Evolutionary conservation across 2,888 invertebrate genomes (phyloP), one percentile per base, ranked within the genome.

Genomic region (Sinotaia quadrata): DNA sequence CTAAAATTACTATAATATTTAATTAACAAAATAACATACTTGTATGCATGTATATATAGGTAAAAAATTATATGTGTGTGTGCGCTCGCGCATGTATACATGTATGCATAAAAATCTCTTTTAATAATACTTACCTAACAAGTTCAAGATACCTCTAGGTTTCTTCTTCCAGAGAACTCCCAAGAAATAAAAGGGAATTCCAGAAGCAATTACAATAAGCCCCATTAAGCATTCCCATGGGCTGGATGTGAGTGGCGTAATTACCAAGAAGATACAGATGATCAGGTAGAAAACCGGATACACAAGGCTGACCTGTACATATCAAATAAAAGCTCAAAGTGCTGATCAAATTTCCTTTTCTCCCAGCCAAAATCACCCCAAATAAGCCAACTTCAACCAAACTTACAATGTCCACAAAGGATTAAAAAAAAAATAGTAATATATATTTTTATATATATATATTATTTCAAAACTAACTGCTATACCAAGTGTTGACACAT

Each of bases 151-250:
- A 18, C 73, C 66, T 36, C 71, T 37, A 15, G 87, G 87, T 74
- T 89, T 89, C 51, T 81, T 81, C 74, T 85, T 78, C 89, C 89
- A 89, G 70, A 78, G 76, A 18, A 89, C 84, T 0, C 88, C 86
- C 8, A 93, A 80, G 81, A 93, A 93, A 87, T 95, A 95, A 15
- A 95, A 93, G 10, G 95, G 96, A 73, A 96, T 91, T 8, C 86
- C 86, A 1, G 85, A 82, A 33, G 78, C 71, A 2, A 85, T 80
- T 75, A 87, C 83, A 21, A 80, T 71, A 10, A 87, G 78, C 7
- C 85, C 85, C 73, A 85, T 81, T 24, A 85, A 74, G 63, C 85
- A 85, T 70, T 85, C 85, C 71, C 71, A 77, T n/a, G 86, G 85
- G 59, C 77, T 82, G 68, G 79, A 78, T 12, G 85, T 81, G 63